A percentile compares a stretch with the other conserved stretches of the same genome.
These are phyloP conservation scores for Atlantisia rogersi DNA, from an alignment of 2,113 vertebrate genomes.

Conservation along the genomic window DNA sequence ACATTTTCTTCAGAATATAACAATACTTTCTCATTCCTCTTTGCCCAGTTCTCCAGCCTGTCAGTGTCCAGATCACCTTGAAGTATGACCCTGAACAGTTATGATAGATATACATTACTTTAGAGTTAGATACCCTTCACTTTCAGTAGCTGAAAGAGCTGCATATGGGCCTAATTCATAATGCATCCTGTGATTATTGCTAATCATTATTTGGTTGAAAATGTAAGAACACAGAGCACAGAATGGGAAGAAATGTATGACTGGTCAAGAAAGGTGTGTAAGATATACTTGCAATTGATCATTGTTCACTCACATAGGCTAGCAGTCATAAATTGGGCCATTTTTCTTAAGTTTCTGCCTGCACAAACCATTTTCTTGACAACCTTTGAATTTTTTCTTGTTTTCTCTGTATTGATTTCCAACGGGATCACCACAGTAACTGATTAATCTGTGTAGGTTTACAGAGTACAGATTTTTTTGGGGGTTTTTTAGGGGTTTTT, in stretches of 20 bases:
- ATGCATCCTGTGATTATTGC: background rate
- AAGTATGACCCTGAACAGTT: background rate
- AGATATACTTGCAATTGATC: slow-evolving; percentile 34
- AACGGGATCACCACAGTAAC: slow-evolving; percentile 47
- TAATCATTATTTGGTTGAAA: slow-evolving; percentile 5
- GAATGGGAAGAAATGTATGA: background rate
- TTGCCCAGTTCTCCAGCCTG: background rate
- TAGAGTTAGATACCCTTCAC: background rate
- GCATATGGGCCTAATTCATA: background rate
- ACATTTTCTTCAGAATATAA: background rate
- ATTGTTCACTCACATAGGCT: background rate
- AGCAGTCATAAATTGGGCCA: slow-evolving; percentile 34
- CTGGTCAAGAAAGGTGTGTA: background rate
- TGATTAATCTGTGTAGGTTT: slow-evolving; percentile 57
- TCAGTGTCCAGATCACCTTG: background rate
- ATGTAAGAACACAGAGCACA: background rate
- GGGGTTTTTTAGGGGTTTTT: background rate
- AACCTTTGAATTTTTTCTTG: slow-evolving; percentile 42
- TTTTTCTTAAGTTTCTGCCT: slow-evolving; percentile 47
- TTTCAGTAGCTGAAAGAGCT: background rate
- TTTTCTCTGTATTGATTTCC: slow-evolving; percentile 61
- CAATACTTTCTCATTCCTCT: background rate
- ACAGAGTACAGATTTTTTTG: background rate
- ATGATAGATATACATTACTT: background rate
- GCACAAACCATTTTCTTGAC: slow-evolving; percentile 50